Conservation (phyloP, 1,140 invertebrate species). For the Papilio dardanus region DNA sequence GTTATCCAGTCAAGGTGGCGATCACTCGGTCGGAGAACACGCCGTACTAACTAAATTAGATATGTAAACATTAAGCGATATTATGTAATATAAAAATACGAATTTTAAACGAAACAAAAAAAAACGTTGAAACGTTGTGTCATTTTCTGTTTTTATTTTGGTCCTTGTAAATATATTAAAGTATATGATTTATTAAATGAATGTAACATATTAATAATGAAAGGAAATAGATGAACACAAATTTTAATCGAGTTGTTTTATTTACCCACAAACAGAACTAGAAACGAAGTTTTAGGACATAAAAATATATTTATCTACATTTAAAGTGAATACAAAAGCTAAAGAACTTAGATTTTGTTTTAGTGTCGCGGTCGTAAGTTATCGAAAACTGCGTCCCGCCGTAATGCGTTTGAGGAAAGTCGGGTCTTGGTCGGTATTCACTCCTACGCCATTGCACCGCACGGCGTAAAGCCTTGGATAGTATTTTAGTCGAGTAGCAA, state of each 20-base stretch:
- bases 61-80: constrained; percentile 76
- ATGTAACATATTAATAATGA: constrained; percentile 83
- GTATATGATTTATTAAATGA: constrained; percentile 83
- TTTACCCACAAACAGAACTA: constrained; percentile 43
- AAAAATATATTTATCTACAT: no score
- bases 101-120: constrained; percentile 77
- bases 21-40: constrained; percentile 56
- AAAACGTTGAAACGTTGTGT: constrained; percentile 65
- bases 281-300: no score
- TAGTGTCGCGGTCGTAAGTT: no score
- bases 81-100: constrained; percentile 79
- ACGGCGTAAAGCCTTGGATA: no score
- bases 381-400: no score
- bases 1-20: constrained; percentile 47
- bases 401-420: no score
- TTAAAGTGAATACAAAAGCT: no score
- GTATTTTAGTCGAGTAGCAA: no score
- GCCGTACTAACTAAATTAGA: constrained; percentile 69
- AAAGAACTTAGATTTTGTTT: no score
- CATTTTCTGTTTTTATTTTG: constrained; percentile 75
- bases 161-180: constrained; percentile 82
- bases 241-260: constrained; percentile 75
- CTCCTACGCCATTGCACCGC: no score
- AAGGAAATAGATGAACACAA: constrained; percentile 82
- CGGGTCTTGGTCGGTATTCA: no score